Conservation (phyloP, 2,888 invertebrate species). For the Ditula angustiorana region DNA sequence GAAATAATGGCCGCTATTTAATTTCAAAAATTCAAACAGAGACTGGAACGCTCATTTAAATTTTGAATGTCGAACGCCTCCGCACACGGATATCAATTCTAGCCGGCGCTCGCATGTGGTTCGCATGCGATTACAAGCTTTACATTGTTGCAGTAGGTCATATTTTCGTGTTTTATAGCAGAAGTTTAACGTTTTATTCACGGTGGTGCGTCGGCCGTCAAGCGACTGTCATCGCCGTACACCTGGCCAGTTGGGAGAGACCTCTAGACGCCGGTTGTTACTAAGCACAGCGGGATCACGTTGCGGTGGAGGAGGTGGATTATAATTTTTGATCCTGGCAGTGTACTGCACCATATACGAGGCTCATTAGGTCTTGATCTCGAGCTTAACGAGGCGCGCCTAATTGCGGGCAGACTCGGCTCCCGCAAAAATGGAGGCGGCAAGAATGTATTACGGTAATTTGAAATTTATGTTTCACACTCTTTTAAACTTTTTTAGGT, state of each 20-base stretch:
- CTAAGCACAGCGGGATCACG: constrained; percentile 45
- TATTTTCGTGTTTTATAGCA: constrained; percentile 46
- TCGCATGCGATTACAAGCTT: constrained; percentile 48
- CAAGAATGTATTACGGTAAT: constrained; percentile 64
- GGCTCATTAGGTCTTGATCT: constrained; percentile 82
- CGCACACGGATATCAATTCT: constrained; percentile 30
- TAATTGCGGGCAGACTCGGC: constrained; percentile 69
- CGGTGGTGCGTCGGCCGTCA: constrained; percentile 62
- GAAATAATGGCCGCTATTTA: constrained; percentile 59
- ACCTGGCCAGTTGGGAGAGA: constrained; percentile 49
- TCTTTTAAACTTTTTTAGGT: constrained; percentile 54
- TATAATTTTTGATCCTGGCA: constrained; percentile 78
- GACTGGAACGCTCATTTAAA: constrained; percentile 46
- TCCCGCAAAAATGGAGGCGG: constrained; percentile 65
- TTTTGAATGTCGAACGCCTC: constrained; percentile 64
- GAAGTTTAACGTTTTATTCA: constrained; percentile 58
- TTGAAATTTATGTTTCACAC: constrained; percentile 71
- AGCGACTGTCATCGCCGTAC: constrained; percentile 62
- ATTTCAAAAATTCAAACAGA: constrained; percentile 64
- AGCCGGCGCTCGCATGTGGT: constrained; percentile 42
- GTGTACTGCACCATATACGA: constrained; percentile 78
- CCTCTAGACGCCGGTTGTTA: constrained; percentile 26
- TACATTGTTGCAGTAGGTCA: constrained; percentile 47
- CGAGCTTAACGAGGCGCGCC: constrained; percentile 74
- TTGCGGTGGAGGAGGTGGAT: constrained; percentile 57